Evolutionary conservation across 2,113 vertebrate species (phyloP), one percentile per base, ranked within the genome.

Genomic region (Heteronetta atricapilla): DNA sequence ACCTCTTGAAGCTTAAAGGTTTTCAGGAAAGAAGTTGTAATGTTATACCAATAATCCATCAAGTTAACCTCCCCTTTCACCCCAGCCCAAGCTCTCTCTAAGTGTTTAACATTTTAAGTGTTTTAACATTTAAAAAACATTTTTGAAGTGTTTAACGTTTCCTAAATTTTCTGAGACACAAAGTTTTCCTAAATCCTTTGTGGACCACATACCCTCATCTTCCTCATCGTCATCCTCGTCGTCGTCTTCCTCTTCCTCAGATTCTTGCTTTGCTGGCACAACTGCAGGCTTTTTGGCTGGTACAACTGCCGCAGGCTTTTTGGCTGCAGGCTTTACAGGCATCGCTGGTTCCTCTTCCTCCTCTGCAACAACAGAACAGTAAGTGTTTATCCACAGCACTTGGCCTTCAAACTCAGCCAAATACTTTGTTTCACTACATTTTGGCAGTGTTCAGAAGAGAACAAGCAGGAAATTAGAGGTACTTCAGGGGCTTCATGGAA

Each of bases 231-330:
- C 96, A 0, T 97, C 96, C 0, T 97, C 96, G 0, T 98, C 98
- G 0, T 98, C 98, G 0, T 98, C 98, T 0, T 98, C 98, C 0
- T 98, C 98, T 0, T 98, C 98, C 4, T 98, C 98, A 1, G 98
- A 98, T 25, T 98, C 98, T 22, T 98, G 97, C 6, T 98, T 96
- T 69, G 90, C 94, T 82, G 86, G 63, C 59, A 94, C 82, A 75
- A 69, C 68, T 82, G 74, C 88, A 59, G 96, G 67, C 53, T 98
- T 98, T 76, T 98, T 98, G 70, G 93, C 95, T 21, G 97, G 86
- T 58, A 48, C 62, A 64, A 14, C 75, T 25, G 93, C 92, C 50
- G 55, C 79, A 63, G 95, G 76, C 7, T 95, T 96, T 88, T 97
- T 97, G 89, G 92, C 90, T 88, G 91, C 88, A 42, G 95, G 93